A percentile compares a stretch with the other conserved stretches of the same genome.
Conservation (phyloP, 2,797 vertebrate species). For the Alauda arvensis region DNA sequence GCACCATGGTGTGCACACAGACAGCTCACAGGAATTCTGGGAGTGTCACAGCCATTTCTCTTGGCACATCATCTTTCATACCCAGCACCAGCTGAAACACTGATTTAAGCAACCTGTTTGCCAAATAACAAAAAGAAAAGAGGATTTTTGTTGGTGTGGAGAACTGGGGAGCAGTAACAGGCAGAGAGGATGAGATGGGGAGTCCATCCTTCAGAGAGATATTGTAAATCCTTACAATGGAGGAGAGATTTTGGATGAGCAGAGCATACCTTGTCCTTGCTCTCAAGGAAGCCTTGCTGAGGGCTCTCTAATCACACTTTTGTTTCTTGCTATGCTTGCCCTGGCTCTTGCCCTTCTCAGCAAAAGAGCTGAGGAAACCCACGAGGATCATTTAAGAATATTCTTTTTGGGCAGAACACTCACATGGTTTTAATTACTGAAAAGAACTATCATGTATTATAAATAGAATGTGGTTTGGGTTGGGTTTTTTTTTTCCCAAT, state of each 20-base stretch:
- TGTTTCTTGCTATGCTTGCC: neutral
- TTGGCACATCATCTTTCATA: neutral
- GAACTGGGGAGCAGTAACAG: neutral
- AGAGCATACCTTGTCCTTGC: neutral
- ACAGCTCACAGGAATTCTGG: neutral
- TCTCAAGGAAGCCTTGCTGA: neutral
- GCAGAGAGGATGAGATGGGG: neutral
- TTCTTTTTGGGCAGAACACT: neutral
- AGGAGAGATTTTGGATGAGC: neutral
- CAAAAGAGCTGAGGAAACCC: neutral
- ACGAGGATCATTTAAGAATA: neutral
- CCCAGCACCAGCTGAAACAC: neutral
- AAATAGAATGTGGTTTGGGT: neutral
- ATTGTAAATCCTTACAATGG: accelerated
- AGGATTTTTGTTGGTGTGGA: neutral
- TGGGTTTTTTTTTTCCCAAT: neutral
- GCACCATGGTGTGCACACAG: accelerated
- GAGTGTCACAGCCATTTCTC: neutral
- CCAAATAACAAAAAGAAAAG: neutral
- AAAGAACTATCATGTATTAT: neutral
- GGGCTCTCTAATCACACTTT: neutral
- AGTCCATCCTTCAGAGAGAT: accelerated
- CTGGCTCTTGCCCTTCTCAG: neutral
- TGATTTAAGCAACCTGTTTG: neutral
- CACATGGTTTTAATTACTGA: neutral